Base-by-base conservation (phyloP, 2,888 invertebrate genomes). In the Pomacea canaliculata region DNA sequence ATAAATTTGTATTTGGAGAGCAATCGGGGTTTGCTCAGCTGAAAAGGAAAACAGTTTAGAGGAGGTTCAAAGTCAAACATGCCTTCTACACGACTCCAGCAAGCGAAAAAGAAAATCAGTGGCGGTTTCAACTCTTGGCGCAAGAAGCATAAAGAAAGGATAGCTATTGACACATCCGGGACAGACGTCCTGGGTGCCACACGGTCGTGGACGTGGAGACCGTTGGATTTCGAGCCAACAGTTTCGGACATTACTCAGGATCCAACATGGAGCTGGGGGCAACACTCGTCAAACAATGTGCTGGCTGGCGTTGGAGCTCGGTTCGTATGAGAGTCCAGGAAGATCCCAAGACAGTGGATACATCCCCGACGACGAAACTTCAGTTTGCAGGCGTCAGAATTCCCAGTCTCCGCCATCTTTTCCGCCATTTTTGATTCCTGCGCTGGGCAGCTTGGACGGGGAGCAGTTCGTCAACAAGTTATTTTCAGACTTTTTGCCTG, bases 91-190 rank as follows among this genome's bases (percentile, higher is more conserved):
- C 10, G 79, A 27, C 79, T 73, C 23, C 76, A 79, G 67, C 78
- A 76, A 62, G 78, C 79, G 7, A 79, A 73, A 65, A 75, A 79
- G 68, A 77, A 73, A 51, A 74, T 79, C 37, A 71, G 63, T 12
- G 71, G 63, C 48, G 71, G 71, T 9, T n/a, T 72, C 16, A 72
- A 56, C 66, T 72, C 72, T 13, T 72, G 65, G 66, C 51, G 72
- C 1, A 72, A 66, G 66, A 72, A 72, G n/a, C 66, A 56, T 27
- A 72, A 72, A 51, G 66, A 37, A 27, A 62, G 71, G n/a, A 27
- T 12, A 0, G 19, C 71, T n/a, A 62, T 71, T 23, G 46, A n/a
- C n/a, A 63, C 62, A 18, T n/a, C 62, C n/a, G n/a, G 63, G 8
- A 13, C 16, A n/a, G 63, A 71, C 48, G 27, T 46, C 48, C 46